Percentiles rank a stretch among this genome's conserved stretches.
phyloP scores from a whole-genome alignment of 2,888 invertebrate species.

The Amphipoea lucens region DNA sequence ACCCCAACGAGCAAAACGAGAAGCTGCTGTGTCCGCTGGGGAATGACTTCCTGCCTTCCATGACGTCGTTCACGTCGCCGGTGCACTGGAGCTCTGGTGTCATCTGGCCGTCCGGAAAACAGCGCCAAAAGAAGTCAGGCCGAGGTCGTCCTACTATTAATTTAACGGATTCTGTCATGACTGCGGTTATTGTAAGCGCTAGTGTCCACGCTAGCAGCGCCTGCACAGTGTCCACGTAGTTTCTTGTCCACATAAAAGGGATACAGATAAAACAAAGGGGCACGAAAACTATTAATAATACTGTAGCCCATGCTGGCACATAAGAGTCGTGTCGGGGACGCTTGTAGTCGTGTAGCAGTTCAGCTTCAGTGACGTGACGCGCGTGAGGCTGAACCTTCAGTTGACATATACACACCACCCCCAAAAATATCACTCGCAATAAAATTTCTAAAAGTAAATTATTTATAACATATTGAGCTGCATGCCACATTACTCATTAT shows the following conservation, averaged over 20 bases:
- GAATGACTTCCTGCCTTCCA: conserved; percentile 96
- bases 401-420: conserved; percentile 87
- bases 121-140: conserved; percentile 95
- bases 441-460: conserved; percentile 70
- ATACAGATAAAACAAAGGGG: conserved; percentile 89
- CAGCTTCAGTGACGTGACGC: conserved; percentile 93
- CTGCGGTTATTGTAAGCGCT: conserved; percentile 91
- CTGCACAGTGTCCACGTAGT: conserved; percentile 71
- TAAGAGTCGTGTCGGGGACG: conserved; percentile 92
- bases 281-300: conserved; percentile 91
- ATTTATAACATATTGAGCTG: conserved; percentile 60
- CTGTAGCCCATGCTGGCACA: conserved; percentile 91
- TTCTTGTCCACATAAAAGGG: conserved; percentile 75
- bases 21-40: conserved; percentile 96
- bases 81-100: conserved; percentile 90
- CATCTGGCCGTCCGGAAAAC: conserved; percentile 93
- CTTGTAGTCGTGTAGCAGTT: conserved; percentile 93
- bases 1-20: conserved; percentile 94
- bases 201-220: conserved; percentile 90
- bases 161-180: conserved; percentile 91
- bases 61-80: conserved; percentile 90
- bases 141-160: conserved; percentile 92
- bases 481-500: conserved; percentile 66
- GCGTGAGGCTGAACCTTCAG: conserved; percentile 91
- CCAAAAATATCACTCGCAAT: conserved; percentile 72